Conservation (phyloP, 1,140 invertebrate species). For the Tribolium castaneum region DNA sequence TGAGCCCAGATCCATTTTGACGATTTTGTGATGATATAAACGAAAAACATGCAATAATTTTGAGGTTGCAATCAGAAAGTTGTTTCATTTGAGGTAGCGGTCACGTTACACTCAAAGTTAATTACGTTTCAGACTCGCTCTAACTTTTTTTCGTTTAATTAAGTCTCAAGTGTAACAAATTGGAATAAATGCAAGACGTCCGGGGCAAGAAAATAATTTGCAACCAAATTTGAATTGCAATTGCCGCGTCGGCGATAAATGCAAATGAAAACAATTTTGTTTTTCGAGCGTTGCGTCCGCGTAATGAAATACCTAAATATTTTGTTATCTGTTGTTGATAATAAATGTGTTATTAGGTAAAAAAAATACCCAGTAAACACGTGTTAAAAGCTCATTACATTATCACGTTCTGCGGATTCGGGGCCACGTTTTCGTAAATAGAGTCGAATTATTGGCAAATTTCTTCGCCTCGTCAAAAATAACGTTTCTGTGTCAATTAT, state of each 20-base stretch:
- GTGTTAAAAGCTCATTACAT: not conserved
- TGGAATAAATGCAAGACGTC: not conserved
- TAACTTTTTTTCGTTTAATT: not conserved
- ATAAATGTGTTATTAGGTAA: not conserved
- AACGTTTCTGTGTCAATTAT: not conserved
- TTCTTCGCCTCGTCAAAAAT: not conserved
- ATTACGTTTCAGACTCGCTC: not conserved
- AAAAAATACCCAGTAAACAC: not conserved
- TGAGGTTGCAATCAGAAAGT: not conserved
- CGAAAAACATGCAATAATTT: not conserved
- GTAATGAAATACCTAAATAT: not conserved
- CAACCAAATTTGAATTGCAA: not conserved
- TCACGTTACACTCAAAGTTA: not conserved
- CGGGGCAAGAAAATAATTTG: not conserved
- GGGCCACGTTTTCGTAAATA: too few species aligned
- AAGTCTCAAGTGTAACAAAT: not conserved
- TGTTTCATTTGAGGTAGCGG: not conserved
- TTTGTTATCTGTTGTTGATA: not conserved
- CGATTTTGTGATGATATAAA: not conserved
- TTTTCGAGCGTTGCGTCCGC: not conserved
- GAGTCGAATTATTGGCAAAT: too few species aligned
- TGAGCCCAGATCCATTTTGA: not conserved
- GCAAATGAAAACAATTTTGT: not conserved
- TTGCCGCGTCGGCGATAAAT: not conserved
- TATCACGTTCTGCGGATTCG: not conserved